phyloP scores from a whole-genome alignment of 2,797 vertebrate species.

The Telmatherina bonti region DNA sequence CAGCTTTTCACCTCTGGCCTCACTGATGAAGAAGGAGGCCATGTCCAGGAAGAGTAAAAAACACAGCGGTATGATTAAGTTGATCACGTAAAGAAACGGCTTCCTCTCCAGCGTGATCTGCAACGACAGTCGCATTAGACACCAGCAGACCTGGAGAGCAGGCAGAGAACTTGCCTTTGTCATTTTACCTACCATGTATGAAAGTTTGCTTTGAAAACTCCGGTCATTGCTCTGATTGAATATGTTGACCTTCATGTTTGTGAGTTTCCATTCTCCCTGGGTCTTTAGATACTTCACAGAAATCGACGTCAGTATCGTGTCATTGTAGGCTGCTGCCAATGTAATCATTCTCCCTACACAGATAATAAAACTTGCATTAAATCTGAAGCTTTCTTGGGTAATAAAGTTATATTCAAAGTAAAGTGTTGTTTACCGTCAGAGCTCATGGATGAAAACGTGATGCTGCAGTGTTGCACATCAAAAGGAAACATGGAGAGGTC shows the following conservation, averaged over 20 bases:
- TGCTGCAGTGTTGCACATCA: slow-evolving; percentile 13
- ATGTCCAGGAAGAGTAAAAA: slow-evolving; percentile 84
- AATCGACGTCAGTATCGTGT: rapidly evolving
- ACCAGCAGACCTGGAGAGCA: no score
- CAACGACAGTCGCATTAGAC: not conserved
- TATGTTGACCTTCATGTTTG: rapidly evolving
- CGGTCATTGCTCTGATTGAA: rapidly evolving
- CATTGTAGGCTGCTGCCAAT: not conserved
- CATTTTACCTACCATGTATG: slow-evolving; percentile 34
- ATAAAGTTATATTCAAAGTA: no score
- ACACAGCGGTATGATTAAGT: slow-evolving; percentile 81
- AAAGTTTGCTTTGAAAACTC: not conserved
- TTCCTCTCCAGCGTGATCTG: slow-evolving; percentile 61
- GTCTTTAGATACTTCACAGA: slow-evolving; percentile 39
- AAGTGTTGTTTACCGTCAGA: not conserved
- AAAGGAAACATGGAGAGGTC: slow-evolving; percentile 4
- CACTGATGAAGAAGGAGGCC: slow-evolving; percentile 81
- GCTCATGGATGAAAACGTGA: slow-evolving; percentile 1
- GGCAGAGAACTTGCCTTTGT: no score
- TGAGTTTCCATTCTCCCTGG: slow-evolving; percentile 68
- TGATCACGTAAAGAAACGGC: slow-evolving; percentile 76
- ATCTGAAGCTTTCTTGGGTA: no score
- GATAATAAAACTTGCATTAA: not conserved
- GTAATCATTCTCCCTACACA: not conserved
- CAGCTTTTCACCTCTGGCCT: slow-evolving; percentile 80